phyloP scores from a whole-genome alignment of 2,888 invertebrate genomes.

The Listrodromus nycthemerus region DNA sequence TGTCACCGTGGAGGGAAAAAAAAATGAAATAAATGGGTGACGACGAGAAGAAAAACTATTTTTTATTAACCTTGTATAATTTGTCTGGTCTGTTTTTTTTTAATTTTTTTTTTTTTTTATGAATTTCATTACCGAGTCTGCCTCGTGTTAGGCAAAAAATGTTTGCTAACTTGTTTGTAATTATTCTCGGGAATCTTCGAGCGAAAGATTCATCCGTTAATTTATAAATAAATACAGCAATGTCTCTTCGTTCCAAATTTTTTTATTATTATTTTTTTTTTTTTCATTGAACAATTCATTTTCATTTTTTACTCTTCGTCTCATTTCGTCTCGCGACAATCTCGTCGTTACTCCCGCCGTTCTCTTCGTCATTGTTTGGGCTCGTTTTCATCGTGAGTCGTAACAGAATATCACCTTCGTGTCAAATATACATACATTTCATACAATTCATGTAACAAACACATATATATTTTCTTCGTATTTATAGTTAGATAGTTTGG shows the following conservation, averaged over 20 bases:
- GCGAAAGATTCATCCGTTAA: too few relatives aligned
- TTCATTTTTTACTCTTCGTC: constrained; percentile 39
- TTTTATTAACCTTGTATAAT: background rate
- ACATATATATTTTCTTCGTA: constrained; percentile 50
- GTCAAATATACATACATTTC: constrained; percentile 54
- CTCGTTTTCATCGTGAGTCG: constrained; percentile 31
- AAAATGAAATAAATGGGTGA: background rate
- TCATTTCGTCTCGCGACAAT: constrained; percentile 6
- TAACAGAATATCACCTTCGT: constrained; percentile 49
- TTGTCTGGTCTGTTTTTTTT: too few relatives aligned
- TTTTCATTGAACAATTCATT: constrained; percentile 41
- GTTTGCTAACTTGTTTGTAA: too few relatives aligned
- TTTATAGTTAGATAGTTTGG: constrained; percentile 59
- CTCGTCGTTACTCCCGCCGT: constrained; percentile 1
- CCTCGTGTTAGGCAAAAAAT: too few relatives aligned
- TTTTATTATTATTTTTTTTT: constrained; percentile 47
- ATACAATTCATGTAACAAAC: constrained; percentile 50
- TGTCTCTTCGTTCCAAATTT: background rate
- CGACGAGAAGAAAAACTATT: background rate
- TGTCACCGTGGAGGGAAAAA: background rate
- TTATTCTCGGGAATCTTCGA: too few relatives aligned
- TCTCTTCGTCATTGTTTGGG: constrained; percentile 20
- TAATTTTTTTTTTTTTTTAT: too few relatives aligned
- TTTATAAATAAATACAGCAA: too few relatives aligned
- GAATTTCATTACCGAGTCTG: too few relatives aligned